Base-by-base conservation (phyloP, 2,113 vertebrate genomes). In the Prochilodus magdalenae region DNA sequence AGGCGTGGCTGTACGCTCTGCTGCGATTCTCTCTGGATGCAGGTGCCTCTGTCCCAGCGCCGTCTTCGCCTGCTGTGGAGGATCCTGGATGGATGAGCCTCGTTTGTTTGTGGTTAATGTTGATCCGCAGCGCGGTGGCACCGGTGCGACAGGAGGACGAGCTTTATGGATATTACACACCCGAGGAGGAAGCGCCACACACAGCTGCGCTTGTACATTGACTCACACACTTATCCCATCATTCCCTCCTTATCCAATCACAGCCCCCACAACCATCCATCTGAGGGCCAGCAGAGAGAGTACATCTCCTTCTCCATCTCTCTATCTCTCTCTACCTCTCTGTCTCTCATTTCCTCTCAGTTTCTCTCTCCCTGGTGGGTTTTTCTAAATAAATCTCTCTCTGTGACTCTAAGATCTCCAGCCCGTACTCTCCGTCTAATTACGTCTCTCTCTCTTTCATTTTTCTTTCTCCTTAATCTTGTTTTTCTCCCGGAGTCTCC, bases 121-220 rank as follows among this genome's bases (percentile, higher is more conserved):
- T 86, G 80, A 85, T 81, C 85, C 76, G 78, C 65, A 18, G 73
- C 66, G 72, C 59, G 33, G 59, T 59, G 63, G 75, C 62, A 76
- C 81, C 73, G 57, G 84, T 88, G 62, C 85, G 82, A 70, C 70
- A 81, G 63, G 74, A 83, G 63, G 72, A 59, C 67, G 44, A 77
- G 78, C 53, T 77, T 85, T 85, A 75, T 86, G 74, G 81, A 80
- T 90, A 85, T 84, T 57, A 76, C 78, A 77, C 77, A 73, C 40
- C 81, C 51, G 59, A 71, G 65, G 73, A 83, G 5, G 16, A 60
- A 78, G 76, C 15, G 47, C 77, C 14, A 5, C 18, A 33, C 83
- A 88, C 88, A 89, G 87, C 86, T 91, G 90, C 86, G 85, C 80
- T 85, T 89, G 84, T 77, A 77, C 82, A 84, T 78, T 86, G 62